Base-by-base conservation (phyloP, 2,888 invertebrate species). In the Ochropacha duplaris region DNA sequence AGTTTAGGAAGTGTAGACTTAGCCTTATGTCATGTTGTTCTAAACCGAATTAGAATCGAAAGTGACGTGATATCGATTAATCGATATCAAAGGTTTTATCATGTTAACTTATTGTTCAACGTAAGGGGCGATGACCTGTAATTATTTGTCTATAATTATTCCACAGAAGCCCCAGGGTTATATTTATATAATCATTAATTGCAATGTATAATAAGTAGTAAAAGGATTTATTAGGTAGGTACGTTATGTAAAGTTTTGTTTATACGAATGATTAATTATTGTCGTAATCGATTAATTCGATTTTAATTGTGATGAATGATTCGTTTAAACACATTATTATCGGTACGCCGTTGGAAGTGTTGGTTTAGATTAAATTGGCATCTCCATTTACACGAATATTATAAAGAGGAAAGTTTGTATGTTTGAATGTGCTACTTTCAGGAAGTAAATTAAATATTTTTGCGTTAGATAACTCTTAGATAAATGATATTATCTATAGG, bases 1-100 rank as follows among this genome's bases (percentile, higher is more conserved):
- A 34, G 34, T 14, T 34, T 0, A 24, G 31, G n/a, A 24, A 49
- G n/a, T 49, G 49, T 49, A 26, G 19, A 49, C 28, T 28, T 1
- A 22, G 9, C 49, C 28, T 55, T 50, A 44, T 55, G 26, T 55
- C 44, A 22, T 36, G 14, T 8, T 31, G 44, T 28, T 51, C 28
- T 54, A 54, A 19, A 24, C 54, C 56, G 58, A 57, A 61, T 65
- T 57, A 59, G 55, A 70, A 71, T 68, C 65, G 74, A 74, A 74
- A 72, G 76, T 71, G 66, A 68, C 69, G 64, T 65, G 65, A 66
- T 72, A 62, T 66, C 67, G 66, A 72, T 65, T 62, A 64, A 63
- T 65, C 64, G 71, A 71, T 72, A 66, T 62, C 64, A 72, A 68
- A 72, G 70, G 70, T 76, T 66, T 69, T 60, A 61, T 54, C 59